Evolutionary conservation across 1,140 invertebrate species (phyloP), one percentile per base, ranked within the genome.

Genomic region (Eumeta japonica): DNA sequence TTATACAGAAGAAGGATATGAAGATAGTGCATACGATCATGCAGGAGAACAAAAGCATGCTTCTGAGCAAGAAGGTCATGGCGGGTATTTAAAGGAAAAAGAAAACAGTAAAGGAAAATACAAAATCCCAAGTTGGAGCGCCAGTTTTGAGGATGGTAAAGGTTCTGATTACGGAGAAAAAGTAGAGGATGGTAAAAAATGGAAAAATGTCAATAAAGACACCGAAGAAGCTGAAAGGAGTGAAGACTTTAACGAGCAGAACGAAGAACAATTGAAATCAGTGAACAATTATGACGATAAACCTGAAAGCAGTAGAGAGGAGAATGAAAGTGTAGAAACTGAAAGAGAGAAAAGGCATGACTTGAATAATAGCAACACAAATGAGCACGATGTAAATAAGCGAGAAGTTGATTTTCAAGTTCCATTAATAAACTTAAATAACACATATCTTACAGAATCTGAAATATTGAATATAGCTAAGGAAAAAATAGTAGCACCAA

Each of bases 1-100:
- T 3, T 89, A 88, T 48, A 82, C 83, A 3, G 87, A 89, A 66
- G 85, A 89, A 74, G 87, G 87, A 0, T 88, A 87, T 45, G 85
- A 88, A 66, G 86, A 89, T 62, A 77, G 80, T 0, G 85, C 80
- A 3, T 89, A 89, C 48, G 86, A 89, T 58, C 87, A 89, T 50
- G 86, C 78, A 9, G 85, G 83, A 17, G 84, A 84, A 58, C 76
- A 83, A 32, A 83, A 85, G 48, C 78, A 84, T 43, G 85, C 83
- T 70, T 81, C 80, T 58, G 81, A 62, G 48, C 58, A 74, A 31
- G 73, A 68, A 62, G 56, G 46, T 10, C 75, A 77, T 44, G 63
- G 62, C 34, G 75, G 73, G 28, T 68, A 52, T 44, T 43, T 73
- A 1, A 68, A 66, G 48, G 54, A 68, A 55, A 57, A 68, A 29